Percentiles rank a stretch among this genome's conserved stretches.
Evolutionary conservation across 2,113 vertebrate genomes (phyloP).

Genomic region (Megaceryle maxima): DNA sequence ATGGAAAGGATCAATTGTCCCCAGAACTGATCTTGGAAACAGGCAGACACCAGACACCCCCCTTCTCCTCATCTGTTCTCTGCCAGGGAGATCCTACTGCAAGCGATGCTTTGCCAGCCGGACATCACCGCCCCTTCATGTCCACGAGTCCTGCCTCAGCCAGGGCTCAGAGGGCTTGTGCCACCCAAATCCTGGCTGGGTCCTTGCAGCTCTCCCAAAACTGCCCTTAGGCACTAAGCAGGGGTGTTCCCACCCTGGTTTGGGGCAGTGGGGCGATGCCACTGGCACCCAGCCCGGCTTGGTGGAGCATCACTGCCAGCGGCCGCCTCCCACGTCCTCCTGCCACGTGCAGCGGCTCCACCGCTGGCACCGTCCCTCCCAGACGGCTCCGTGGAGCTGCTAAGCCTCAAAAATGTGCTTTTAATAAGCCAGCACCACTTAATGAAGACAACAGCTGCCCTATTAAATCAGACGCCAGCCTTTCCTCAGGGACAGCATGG

Average conservation of each 20-base stretch:
- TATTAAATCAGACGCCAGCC: not conserved
- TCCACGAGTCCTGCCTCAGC: accelerated
- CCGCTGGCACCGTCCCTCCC: not conserved
- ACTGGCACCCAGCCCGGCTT: accelerated
- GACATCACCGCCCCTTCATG: not conserved
- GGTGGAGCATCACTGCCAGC: accelerated
- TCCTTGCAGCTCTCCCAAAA: not conserved
- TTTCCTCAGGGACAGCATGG: not conserved
- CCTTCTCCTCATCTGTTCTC: not conserved
- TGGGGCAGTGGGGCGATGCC: not conserved
- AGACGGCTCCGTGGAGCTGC: not conserved
- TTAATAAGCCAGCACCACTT: constrained; percentile 20
- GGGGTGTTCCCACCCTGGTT: accelerated
- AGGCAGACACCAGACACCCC: not conserved
- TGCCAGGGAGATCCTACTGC: accelerated
- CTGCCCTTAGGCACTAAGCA: not conserved
- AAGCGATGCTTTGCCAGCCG: accelerated
- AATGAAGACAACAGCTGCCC: not conserved
- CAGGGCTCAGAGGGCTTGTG: accelerated
- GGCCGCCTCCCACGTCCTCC: accelerated
- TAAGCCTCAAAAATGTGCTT: constrained; percentile 60
- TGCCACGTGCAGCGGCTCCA: accelerated
- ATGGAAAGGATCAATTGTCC: accelerated
- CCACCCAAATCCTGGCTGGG: not conserved
- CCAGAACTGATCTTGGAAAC: not conserved